Base-by-base conservation (phyloP, 2,888 invertebrate species). In the Amiota mariae region DNA sequence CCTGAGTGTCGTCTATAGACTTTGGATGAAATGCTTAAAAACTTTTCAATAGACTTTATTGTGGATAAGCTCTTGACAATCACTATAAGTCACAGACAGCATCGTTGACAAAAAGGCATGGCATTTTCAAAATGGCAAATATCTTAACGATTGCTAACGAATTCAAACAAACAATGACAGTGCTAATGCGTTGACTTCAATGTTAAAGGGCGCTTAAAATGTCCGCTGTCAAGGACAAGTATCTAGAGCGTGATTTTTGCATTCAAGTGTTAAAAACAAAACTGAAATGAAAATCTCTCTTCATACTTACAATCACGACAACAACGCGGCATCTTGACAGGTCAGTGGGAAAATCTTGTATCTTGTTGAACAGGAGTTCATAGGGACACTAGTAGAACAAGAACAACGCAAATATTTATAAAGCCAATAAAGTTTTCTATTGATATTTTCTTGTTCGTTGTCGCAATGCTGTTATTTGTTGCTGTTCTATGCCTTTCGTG, bases 401-500 rank as follows among this genome's bases (percentile, higher is more conserved):
- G 51, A 59, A 66, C 66, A 61, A 63, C 64, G 56, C 77, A 85
- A 82, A 83, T 83, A 82, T 83, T 85, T 83, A 77, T 75, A 78
- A 80, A 80, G 73, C 80, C 81, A 85, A 83, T 85, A 85, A 85
- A 79, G 84, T 81, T 83, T 36, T 85, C 81, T 83, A 81, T 80
- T 80, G 83, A 76, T 81, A 76, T 78, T 82, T 77, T 76, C 75
- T 15, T 36, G 36, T 76, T 82, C 20, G 11, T 59, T 59, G 54
- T 54, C 20, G 18, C 18, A 12, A 9, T 59, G 15, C 20, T 59
- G 15, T 59, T 54, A 8, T 18, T 24, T 4, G 8, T 59, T 59
- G 15, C 59, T 59, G 15, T 10, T 36, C 36, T 36, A 36, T 36
- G 36, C 36, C 36, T 36, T 36, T 36, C 36, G 36, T 36, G 36